These are phyloP conservation scores for Chrysomallon squamiferum DNA, from an alignment of 1,140 invertebrate species.

Conservation along the genomic window DNA sequence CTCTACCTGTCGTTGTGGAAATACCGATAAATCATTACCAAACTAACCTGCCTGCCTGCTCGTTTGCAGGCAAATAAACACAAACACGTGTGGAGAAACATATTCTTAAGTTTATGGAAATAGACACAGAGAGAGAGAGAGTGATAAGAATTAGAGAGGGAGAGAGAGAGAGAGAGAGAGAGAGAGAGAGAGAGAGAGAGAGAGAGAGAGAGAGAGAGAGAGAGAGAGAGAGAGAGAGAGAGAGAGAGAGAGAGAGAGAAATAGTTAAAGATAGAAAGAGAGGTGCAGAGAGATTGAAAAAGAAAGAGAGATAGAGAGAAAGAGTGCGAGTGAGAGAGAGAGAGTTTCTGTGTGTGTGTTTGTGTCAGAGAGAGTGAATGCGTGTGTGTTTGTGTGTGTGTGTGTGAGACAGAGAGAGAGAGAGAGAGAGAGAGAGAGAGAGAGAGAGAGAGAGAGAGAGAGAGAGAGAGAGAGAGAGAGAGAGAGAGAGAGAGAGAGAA, in stretches of 20 bases:
- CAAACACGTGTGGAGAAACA: no score
- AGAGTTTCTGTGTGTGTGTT: background rate
- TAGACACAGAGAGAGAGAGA: constrained; percentile 8
- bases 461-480: constrained; percentile 15
- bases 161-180: constrained; percentile 15
- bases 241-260: constrained; percentile 50
- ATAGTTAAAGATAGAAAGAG: constrained; percentile 20
- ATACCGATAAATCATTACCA: no score
- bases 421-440: background rate
- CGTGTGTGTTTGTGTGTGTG: constrained; percentile 2
- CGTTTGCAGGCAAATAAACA: no score
- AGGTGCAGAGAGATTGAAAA: constrained; percentile 37
- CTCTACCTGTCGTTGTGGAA: no score
- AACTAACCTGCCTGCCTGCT: no score
- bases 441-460: background rate
- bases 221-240: constrained; percentile 21
- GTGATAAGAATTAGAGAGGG: background rate
- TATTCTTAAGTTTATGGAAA: no score
- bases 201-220: constrained; percentile 44
- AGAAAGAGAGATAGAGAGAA: constrained; percentile 49
- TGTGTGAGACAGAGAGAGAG: constrained; percentile 11
- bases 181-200: constrained; percentile 32
- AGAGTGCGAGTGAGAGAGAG: constrained; percentile 6
- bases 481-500: background rate
- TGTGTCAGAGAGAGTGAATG: background rate